Evolutionary conservation across 2,797 vertebrate species (phyloP).

Genomic region (Enteromius paludinosus): DNA sequence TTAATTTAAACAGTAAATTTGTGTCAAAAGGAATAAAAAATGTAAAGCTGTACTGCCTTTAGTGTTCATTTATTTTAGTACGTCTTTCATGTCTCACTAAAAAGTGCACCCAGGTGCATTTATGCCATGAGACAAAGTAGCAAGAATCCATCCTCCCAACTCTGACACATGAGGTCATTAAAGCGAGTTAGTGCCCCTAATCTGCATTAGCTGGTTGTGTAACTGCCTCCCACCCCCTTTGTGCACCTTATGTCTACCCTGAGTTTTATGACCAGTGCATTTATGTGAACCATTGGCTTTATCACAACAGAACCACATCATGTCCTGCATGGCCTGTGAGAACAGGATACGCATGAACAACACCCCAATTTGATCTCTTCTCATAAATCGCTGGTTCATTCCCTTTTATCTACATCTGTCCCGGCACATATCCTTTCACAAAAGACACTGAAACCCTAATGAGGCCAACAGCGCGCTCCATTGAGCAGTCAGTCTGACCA

Average conservation of each 20-base stretch:
- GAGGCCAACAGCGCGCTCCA: slow-evolving; percentile 36
- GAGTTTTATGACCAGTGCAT: slow-evolving; percentile 42
- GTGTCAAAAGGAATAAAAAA: too few species aligned
- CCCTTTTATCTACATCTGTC: slow-evolving; percentile 53
- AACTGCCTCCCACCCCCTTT: slow-evolving; percentile 55
- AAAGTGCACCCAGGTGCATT: too few species aligned
- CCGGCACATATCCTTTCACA: slow-evolving; percentile 44
- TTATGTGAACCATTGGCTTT: slow-evolving; percentile 54
- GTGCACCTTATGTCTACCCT: slow-evolving; percentile 17
- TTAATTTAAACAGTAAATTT: too few species aligned
- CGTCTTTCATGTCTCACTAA: too few species aligned
- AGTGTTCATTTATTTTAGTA: too few species aligned
- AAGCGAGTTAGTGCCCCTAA: slow-evolving; percentile 70
- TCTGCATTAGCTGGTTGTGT: slow-evolving; percentile 71
- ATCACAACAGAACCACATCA: slow-evolving; percentile 66
- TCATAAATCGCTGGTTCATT: slow-evolving; percentile 62
- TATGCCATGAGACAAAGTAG: too few species aligned
- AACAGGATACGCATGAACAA: slow-evolving; percentile 41
- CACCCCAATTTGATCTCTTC: slow-evolving; percentile 19
- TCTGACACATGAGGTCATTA: slow-evolving; percentile 57
- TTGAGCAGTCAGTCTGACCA: slow-evolving; percentile 36
- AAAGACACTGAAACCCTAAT: slow-evolving; percentile 53
- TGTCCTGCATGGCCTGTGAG: slow-evolving; percentile 42
- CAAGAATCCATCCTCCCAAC: slow-evolving; percentile 16
- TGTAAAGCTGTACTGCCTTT: too few species aligned